Evolutionary conservation across 2,113 vertebrate genomes (phyloP).

Genomic region (Calonectris borealis): DNA sequence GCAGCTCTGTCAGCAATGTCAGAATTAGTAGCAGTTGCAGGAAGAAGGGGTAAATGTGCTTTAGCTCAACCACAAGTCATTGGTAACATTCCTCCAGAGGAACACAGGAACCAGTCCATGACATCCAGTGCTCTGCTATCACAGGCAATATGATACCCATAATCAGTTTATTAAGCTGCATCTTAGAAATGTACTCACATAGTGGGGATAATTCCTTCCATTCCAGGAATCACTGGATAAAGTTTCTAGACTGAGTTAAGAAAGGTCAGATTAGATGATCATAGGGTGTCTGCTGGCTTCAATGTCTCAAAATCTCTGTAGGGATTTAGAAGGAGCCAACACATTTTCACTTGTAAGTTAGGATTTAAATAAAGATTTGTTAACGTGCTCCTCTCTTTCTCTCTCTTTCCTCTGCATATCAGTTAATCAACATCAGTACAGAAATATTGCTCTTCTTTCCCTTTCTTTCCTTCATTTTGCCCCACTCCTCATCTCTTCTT

Average conservation of each 20-base stretch:
- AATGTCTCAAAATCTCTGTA: constrained; percentile 7
- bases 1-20: constrained; percentile 50
- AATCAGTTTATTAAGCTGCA: constrained; percentile 66
- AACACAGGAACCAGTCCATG: constrained; percentile 23
- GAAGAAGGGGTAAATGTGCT: constrained; percentile 35
- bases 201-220: constrained; percentile 58
- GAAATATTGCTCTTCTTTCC: background rate
- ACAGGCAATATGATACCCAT: constrained; percentile 39
- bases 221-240: constrained; percentile 51
- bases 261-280: constrained; percentile 55
- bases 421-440: background rate
- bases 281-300: constrained; percentile 40
- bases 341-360: constrained; percentile 62
- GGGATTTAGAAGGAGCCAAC: constrained; percentile 65
- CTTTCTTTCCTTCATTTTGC: background rate
- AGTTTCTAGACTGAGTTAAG: constrained; percentile 50
- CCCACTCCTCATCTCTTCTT: background rate
- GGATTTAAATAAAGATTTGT: constrained; percentile 28
- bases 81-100: constrained; percentile 23
- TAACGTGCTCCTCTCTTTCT: background rate
- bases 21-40: constrained; percentile 47
- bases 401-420: background rate
- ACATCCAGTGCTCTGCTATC: constrained; percentile 25
- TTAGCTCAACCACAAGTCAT: constrained; percentile 9
- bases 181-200: constrained; percentile 59